phyloP scores from a whole-genome alignment of 2,113 vertebrate genomes.

The Chlorocebus sabaeus region DNA sequence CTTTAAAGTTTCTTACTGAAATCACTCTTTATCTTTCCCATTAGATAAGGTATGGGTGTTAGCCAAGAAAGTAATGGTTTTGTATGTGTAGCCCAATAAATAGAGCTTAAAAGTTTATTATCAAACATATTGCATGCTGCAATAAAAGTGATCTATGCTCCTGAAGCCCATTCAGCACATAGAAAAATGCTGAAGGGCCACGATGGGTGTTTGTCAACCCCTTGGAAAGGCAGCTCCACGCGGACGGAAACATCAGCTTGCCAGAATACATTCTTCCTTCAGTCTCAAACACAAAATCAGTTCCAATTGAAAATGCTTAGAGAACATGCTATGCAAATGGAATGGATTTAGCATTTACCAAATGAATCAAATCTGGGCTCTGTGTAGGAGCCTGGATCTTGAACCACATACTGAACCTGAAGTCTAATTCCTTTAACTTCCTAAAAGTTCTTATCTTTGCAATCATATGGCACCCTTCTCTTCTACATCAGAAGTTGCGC shows the following conservation, averaged over 20 bases:
- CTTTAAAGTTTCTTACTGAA: constrained; percentile 63
- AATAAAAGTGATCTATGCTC: constrained; percentile 70
- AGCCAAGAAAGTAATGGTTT: constrained; percentile 64
- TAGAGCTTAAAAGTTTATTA: constrained; percentile 76
- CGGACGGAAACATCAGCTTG: constrained; percentile 63
- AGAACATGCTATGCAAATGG: constrained; percentile 63
- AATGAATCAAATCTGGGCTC: constrained; percentile 70
- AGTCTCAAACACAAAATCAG: constrained; percentile 70
- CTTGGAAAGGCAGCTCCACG: constrained; percentile 63
- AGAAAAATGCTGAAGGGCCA: constrained; percentile 53
- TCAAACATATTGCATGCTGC: constrained; percentile 47
- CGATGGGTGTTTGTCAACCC: constrained; percentile 66
- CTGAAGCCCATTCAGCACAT: constrained; percentile 36
- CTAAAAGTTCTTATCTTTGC: not conserved
- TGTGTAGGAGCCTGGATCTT: constrained; percentile 7
- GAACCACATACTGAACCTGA: constrained; percentile 51
- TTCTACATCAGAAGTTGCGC: not conserved
- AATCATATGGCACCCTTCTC: rapidly evolving
- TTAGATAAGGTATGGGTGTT: constrained; percentile 57
- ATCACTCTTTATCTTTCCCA: constrained; percentile 67
- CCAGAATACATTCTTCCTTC: constrained; percentile 56
- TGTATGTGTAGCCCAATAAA: constrained; percentile 64
- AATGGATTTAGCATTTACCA: constrained; percentile 67
- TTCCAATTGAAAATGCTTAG: constrained; percentile 69
- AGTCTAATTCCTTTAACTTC: not conserved